Evolutionary conservation across 2,797 vertebrate genomes (phyloP), one percentile per base, ranked within the genome.

Genomic region (Martes flavigula): DNA sequence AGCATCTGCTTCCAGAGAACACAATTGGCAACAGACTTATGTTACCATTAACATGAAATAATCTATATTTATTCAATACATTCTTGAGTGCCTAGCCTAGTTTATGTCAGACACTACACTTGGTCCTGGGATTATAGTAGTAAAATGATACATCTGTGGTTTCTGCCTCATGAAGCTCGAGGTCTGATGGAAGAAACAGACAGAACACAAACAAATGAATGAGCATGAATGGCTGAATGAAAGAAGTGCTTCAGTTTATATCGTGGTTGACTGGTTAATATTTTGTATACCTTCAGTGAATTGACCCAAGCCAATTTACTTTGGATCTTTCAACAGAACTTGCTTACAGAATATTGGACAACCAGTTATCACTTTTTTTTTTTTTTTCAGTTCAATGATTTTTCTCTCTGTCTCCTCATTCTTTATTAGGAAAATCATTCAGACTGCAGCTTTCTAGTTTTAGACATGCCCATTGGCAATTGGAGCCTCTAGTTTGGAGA

Each of bases 371-470:
- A 54, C 38, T 84, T 30, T 51, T 20, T 64, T 23, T 81, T 81
- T 38, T 96, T 81, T 72, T 77, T 68, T 83, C 58, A 87, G 30
- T 83, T 93, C 72, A 94, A 2, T 96, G 78, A 83, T 14, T 62
- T 75, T 90, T 83, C 30, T 94, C 64, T 91, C 43, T 81, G 56
- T 7, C 32, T 91, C 25, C 51, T 96, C n/a, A 46, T 70, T 97
- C 20, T 92, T 86, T 54, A 82, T 90, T 87, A 94, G 83, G 27
- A 54, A 87, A 94, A 92, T 82, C 13, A 93, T 73, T 96, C 58
- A 90, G 40, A 96, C 48, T 32, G 1, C 4, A 92, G 82, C 46
- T 88, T 87, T 62, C 62, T 94, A 7, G 23, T 89, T 92, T 94
- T 93, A 93, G 78, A 94, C 21, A 92, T 54, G 4, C 77, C 38